A percentile compares a stretch with the other conserved stretches of the same genome.
Conservation (phyloP, 2,797 vertebrate species). For the Sebastes steindachneri region DNA sequence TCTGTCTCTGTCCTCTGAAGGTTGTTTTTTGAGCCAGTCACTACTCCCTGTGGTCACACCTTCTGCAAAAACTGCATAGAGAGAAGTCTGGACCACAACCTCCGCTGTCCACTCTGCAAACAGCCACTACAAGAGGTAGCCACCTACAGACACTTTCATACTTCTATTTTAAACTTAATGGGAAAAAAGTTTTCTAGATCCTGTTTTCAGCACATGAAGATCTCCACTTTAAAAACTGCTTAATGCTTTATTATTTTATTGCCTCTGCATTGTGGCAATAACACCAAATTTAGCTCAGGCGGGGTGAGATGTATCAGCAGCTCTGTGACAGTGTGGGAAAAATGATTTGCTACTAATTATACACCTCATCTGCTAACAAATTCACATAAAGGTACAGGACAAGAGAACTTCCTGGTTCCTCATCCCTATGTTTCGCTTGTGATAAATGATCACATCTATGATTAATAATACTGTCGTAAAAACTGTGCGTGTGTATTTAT, state of each 20-base stretch:
- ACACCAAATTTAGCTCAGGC: background rate
- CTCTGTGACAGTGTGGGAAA: background rate
- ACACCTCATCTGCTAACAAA: background rate
- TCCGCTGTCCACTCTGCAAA: slow-evolving; percentile 93
- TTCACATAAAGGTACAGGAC: background rate
- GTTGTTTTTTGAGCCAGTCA: slow-evolving; percentile 90
- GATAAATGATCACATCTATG: background rate
- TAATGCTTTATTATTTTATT: background rate
- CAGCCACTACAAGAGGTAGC: slow-evolving; percentile 91
- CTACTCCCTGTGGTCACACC: slow-evolving; percentile 92
- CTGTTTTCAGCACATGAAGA: background rate
- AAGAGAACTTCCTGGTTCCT: background rate
- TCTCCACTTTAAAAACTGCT: background rate
- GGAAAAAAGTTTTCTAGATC: background rate
- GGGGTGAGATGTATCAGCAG: no score
- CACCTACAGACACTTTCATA: background rate
- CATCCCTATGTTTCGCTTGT: background rate
- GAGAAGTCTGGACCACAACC: slow-evolving; percentile 91
- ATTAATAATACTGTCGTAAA: background rate
- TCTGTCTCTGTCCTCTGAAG: slow-evolving; percentile 64
- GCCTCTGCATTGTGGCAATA: background rate
- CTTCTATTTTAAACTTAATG: background rate
- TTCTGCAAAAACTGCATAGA: slow-evolving; percentile 94
- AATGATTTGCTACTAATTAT: background rate
- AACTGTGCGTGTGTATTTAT: background rate